Base-by-base conservation (phyloP, 2,888 invertebrate species). In the Drosophila hawaiiensis region DNA sequence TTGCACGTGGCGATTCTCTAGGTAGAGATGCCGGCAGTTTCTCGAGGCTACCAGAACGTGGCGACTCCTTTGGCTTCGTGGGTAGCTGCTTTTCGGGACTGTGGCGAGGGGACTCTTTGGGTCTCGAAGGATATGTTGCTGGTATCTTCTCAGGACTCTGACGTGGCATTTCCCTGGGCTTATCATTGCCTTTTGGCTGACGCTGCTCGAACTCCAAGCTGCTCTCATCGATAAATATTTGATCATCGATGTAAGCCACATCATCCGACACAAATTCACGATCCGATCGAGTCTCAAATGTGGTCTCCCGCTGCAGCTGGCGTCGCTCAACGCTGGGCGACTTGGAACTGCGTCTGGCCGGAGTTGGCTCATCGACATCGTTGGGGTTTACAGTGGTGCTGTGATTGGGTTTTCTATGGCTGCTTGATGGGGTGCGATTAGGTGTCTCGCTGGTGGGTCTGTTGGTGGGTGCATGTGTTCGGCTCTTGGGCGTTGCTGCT, bases 281-380 rank as follows among this genome's bases (percentile, higher is more conserved):
- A 37, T 85, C 63, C 22, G 63, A 54, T 9, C 53, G 53, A 37
- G 59, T 82, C 63, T 92, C 91, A 49, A 91, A 88, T 28, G 84
- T 89, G 4, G 83, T 83, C 64, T 92, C 89, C 49, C 91, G 83
- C 68, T 81, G 76, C 55, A 88, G 79, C 49, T 84, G 80, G 50
- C 84, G 88, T 79, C 84, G 82, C 59, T 89, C 90, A 65, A 83
- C 74, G 70, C 73, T 87, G 4, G 84, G 81, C 35, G 86, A 79
- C 62, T 87, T 87, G 54, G 89, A 81, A 61, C 74, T 89, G 22
- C 82, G 82, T 53, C 78, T 76, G 28, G 56, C 66, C 35, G 66
- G 65, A 12, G 33, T 65, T 3, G 69, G 82, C 60, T 77, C 55
- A 33, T 59, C 56, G 14, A 68, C 68, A 4, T 73, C 49, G 52